These are phyloP conservation scores for Donacobius atricapilla DNA, from an alignment of 2,113 vertebrate species.

Conservation along the genomic window DNA sequence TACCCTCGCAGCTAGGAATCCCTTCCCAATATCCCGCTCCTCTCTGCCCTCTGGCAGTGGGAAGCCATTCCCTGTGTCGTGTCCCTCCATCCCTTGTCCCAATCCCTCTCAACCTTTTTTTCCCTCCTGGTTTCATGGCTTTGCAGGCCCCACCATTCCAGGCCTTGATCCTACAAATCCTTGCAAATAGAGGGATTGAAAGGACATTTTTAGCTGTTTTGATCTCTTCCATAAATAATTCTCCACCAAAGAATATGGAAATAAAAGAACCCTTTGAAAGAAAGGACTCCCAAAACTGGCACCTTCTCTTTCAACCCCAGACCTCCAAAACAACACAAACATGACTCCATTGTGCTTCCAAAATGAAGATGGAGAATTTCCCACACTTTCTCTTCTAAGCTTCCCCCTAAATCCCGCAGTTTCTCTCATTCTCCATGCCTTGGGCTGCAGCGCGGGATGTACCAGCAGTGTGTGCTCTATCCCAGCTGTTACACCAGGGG, in stretches of 20 bases:
- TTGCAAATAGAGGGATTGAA: neutral
- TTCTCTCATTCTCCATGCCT: neutral
- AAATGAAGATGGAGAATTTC: neutral
- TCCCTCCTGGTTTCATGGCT: neutral
- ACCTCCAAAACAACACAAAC: neutral
- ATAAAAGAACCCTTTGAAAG: neutral
- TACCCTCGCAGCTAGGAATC: neutral
- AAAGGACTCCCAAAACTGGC: too few species aligned
- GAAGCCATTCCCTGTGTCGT: neutral
- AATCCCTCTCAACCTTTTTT: neutral
- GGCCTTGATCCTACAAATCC: neutral
- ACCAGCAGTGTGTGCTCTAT: too few species aligned
- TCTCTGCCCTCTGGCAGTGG: neutral
- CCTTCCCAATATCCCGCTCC: neutral
- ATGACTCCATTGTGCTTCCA: fast-evolving
- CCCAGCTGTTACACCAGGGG: too few species aligned
- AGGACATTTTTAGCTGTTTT: neutral
- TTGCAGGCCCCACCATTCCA: neutral
- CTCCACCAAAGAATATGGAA: neutral
- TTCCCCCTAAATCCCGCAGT: neutral
- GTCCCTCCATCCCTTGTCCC: neutral
- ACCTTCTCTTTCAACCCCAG: neutral
- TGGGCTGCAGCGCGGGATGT: neutral
- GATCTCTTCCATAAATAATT: neutral
- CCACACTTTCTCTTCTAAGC: fast-evolving